Percentiles rank a stretch among this genome's conserved stretches.
These are phyloP conservation scores for Smutsia temminckii DNA, from an alignment of 2,797 vertebrate species.

Conservation along the genomic window DNA sequence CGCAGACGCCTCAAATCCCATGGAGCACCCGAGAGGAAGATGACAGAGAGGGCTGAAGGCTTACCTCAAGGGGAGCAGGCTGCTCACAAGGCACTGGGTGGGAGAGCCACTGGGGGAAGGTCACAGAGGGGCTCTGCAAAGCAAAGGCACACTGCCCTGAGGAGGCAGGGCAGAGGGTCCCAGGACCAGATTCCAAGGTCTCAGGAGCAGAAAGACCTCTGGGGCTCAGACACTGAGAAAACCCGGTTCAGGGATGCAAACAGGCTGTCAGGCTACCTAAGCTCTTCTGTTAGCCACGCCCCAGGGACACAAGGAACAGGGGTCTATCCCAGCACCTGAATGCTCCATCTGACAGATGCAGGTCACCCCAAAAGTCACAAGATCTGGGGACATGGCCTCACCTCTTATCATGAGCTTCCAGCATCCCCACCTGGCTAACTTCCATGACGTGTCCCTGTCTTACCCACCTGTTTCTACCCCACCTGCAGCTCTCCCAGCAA, in stretches of 20 bases:
- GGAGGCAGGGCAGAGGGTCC: not conserved
- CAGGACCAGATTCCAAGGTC: not conserved
- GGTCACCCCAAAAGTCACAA: not conserved
- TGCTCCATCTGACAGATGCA: not conserved
- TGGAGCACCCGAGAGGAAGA: not conserved
- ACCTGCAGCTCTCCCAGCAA: not conserved
- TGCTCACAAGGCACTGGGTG: slow-evolving; percentile 89
- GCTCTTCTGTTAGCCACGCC: not conserved
- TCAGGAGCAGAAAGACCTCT: not conserved
- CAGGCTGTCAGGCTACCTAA: not conserved
- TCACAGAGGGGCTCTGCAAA: slow-evolving; percentile 89
- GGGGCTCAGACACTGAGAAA: slow-evolving; percentile 2
- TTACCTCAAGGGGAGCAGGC: slow-evolving; percentile 86
- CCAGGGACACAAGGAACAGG: not conserved
- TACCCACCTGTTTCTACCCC: not conserved
- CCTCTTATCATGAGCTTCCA: not conserved
- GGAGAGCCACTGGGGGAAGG: slow-evolving; percentile 93
- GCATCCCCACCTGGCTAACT: not conserved
- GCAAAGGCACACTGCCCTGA: slow-evolving; percentile 61
- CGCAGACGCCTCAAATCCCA: not conserved
- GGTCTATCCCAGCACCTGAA: not conserved
- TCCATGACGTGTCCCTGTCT: not conserved
- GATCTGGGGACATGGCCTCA: not conserved
- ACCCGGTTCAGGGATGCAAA: not conserved
- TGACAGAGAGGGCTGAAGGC: slow-evolving; percentile 35